Conservation (phyloP, 1,140 invertebrate species). For the Marisa cornuarietis region DNA sequence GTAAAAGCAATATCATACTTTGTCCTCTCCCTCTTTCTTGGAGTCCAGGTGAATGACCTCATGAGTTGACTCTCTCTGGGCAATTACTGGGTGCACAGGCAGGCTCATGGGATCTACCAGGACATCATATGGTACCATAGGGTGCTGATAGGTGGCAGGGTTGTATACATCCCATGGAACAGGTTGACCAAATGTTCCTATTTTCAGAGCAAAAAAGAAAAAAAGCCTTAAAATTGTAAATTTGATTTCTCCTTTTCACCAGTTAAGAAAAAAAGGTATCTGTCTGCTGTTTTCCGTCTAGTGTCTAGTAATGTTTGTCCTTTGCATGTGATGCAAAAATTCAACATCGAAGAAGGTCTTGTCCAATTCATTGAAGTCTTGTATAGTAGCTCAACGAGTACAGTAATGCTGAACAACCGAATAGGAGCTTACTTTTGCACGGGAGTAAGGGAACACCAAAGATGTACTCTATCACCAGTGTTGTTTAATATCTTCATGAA, state of each 20-base stretch:
- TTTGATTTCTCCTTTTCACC: not conserved
- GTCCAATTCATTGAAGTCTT: too few species aligned
- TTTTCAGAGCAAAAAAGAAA: not conserved
- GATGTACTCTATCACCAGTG: too few species aligned
- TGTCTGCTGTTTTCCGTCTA: too few species aligned
- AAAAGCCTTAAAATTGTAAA: not conserved
- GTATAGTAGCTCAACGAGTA: too few species aligned
- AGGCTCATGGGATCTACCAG: conserved; percentile 65
- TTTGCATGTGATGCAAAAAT: too few species aligned
- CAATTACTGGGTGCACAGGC: conserved; percentile 59
- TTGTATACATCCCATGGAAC: conserved; percentile 65
- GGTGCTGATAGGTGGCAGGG: conserved; percentile 60
- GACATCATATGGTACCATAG: conserved; percentile 66
- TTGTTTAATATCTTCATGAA: too few species aligned
- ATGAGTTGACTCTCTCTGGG: conserved; percentile 47
- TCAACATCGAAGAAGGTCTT: too few species aligned
- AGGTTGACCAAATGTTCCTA: conserved; percentile 65
- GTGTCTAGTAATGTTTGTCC: too few species aligned
- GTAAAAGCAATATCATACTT: conserved; percentile 13
- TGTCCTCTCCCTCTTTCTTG: conserved; percentile 32
- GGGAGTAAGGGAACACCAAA: too few species aligned
- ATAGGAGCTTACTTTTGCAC: too few species aligned
- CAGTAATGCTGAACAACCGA: too few species aligned
- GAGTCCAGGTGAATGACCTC: conserved; percentile 51
- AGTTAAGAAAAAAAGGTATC: not conserved